phyloP scores from a whole-genome alignment of 1,140 invertebrate species.

The Tetramorium parvispinum region DNA sequence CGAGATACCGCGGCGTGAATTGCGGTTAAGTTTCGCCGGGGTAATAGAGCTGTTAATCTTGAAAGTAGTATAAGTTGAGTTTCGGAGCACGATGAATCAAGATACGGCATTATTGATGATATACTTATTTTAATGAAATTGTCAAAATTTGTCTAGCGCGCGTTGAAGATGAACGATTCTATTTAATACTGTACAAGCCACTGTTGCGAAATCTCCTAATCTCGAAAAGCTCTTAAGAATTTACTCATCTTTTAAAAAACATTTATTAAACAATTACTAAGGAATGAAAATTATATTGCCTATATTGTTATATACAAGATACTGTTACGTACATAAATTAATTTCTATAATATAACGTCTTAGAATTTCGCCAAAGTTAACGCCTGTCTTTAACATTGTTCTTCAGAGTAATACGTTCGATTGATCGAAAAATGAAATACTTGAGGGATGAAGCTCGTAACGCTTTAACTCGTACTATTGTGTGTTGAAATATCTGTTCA shows the following conservation, averaged over 20 bases:
- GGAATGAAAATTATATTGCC: not conserved
- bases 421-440: conserved; percentile 36
- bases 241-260: not conserved
- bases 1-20: conserved; percentile 49
- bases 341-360: not conserved
- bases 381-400: conserved; percentile 2
- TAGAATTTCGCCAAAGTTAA: conserved; percentile 20
- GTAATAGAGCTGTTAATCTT: conserved; percentile 52
- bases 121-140: conserved; percentile 52
- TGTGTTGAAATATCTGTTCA: conserved; percentile 46
- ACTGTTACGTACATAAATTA: not conserved
- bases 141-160: not conserved
- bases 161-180: not conserved
- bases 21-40: conserved; percentile 35
- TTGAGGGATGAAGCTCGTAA: conserved; percentile 34
- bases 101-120: conserved; percentile 31
- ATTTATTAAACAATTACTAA: not conserved
- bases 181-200: not conserved
- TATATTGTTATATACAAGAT: not conserved
- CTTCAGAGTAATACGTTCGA: not conserved
- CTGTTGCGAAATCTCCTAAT: not conserved
- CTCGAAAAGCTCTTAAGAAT: not conserved
- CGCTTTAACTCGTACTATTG: conserved; percentile 18
- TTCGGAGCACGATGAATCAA: not conserved
- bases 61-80: conserved; percentile 39